Evolutionary conservation across 2,797 vertebrate species (phyloP).

Genomic region (Esox lucius): DNA sequence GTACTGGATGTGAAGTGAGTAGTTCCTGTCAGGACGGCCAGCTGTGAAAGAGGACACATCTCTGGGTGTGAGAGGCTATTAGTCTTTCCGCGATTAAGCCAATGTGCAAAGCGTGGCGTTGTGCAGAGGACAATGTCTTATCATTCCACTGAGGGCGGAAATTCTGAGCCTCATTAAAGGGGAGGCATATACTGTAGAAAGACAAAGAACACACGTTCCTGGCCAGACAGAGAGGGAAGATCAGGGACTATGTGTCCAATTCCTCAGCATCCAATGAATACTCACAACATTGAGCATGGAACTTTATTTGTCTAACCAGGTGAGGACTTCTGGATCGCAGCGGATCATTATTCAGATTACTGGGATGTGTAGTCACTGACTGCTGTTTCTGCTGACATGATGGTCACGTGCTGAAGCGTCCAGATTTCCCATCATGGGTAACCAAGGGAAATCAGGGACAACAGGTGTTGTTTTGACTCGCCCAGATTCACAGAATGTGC

Average conservation of each 20-base stretch:
- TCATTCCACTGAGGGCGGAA: neutral
- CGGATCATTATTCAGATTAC: neutral
- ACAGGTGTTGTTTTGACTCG: neutral
- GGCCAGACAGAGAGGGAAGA: neutral
- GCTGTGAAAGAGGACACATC: slow-evolving; percentile 9
- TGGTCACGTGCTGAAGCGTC: neutral
- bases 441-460: neutral
- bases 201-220: neutral
- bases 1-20: neutral
- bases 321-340: neutral
- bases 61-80: neutral
- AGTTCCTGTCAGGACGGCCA: neutral
- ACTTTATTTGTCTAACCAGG: neutral
- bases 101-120: neutral
- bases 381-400: neutral
- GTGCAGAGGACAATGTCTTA: neutral
- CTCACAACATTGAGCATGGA: neutral
- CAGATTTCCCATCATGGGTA: neutral
- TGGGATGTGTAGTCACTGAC: neutral
- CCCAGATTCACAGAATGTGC: no score
- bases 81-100: neutral
- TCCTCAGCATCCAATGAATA: neutral
- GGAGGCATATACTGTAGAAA: neutral
- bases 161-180: neutral
- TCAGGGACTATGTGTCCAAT: neutral